Base-by-base conservation (phyloP, 2,888 invertebrate genomes). In the Azorinus chamasolen region DNA sequence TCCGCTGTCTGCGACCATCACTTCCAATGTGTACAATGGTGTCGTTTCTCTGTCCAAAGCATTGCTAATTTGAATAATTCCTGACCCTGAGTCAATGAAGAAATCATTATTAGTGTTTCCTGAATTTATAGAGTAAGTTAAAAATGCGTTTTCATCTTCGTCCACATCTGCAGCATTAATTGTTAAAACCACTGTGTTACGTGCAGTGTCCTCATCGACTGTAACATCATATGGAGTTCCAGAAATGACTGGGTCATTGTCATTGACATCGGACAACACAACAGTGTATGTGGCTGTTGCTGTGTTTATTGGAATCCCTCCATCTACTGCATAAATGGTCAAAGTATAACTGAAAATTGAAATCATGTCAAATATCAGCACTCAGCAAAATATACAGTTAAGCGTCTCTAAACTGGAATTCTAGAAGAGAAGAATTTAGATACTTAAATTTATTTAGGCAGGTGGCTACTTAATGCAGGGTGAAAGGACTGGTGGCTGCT, bases 21-120 rank as follows among this genome's bases (percentile, higher is more conserved):
- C 70, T 32, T 77, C 74, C 32, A 91, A 54, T 18, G 43, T 46
- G 77, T 90, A 91, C 0, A 32, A 14, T 4, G 76, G 53, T 10
- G 76, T 87, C n/a, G 75, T 84, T 64, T 91, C 91, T 50, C 90
- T 81, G 64, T 91, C 89, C 8, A 91, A 77, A 1, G 76, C 24
- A 32, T 84, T 83, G 0, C 62, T 61, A 6, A 88, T 79, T 63
- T 87, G 85, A 14, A 89, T 68, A 27, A 83, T 64, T 2, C 89
- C 90, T 18, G 79, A 69, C 8, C 59, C 62, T 4, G 70, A 41
- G 37, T 88, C 88, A n/a, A 90, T 83, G 25, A 39, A 68, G 58
- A 90, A 90, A 64, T 87, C 86, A 27, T 45, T 72, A 45, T 85
- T 76, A 0, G 82, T 84, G 57, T 90, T 87, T 6, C 91, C 91